Evolutionary conservation across 2,888 invertebrate species (phyloP).

Genomic region (Euzophera pinguis): DNA sequence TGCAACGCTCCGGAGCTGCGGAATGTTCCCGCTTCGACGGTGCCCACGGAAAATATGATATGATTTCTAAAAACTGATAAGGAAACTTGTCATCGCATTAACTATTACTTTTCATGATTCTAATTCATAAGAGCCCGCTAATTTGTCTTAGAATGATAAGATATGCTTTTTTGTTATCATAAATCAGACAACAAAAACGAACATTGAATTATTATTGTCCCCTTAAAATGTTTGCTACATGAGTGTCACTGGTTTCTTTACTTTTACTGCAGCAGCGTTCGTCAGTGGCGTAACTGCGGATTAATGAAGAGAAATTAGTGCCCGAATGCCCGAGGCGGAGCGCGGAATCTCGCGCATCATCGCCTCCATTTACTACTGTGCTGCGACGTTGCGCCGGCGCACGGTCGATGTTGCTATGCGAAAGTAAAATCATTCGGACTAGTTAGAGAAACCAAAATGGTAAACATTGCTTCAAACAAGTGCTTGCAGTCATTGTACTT

Average conservation of each 20-base stretch:
- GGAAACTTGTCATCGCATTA: too few relatives aligned
- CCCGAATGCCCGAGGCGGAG: constrained; percentile 23
- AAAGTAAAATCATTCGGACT: background rate
- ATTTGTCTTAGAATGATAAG: too few relatives aligned
- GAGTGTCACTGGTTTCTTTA: too few relatives aligned
- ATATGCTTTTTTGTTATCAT: too few relatives aligned
- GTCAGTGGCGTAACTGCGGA: constrained; percentile 13
- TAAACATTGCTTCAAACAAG: too few relatives aligned
- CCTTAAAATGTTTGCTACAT: too few relatives aligned
- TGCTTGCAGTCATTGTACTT: too few relatives aligned
- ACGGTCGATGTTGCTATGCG: background rate
- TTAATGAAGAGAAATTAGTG: constrained; percentile 37
- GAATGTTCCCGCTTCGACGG: background rate
- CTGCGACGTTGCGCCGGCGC: background rate
- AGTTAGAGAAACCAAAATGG: too few relatives aligned
- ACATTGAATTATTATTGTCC: too few relatives aligned
- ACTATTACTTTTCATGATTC: too few relatives aligned
- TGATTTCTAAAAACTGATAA: background rate
- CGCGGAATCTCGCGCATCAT: constrained; percentile 27
- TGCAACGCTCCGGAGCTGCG: background rate
- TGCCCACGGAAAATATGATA: background rate
- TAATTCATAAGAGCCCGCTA: too few relatives aligned
- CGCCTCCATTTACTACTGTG: background rate
- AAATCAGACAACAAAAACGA: too few relatives aligned
- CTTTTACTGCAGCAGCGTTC: background rate